Base-by-base conservation (phyloP, 2,797 vertebrate genomes). In the Iguana delicatissima region DNA sequence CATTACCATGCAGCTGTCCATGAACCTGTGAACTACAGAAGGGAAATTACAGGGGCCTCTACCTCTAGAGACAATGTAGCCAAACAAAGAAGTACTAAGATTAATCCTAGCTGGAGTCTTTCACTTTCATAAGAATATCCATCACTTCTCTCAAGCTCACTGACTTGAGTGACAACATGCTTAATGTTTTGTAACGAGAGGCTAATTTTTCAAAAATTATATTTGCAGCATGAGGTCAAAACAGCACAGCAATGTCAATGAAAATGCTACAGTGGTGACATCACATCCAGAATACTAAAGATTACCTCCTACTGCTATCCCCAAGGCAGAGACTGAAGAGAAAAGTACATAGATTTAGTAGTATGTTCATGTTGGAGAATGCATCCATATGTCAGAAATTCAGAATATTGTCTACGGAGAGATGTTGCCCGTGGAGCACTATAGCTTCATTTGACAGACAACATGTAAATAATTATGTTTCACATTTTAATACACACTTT, bases 121-220 rank as follows among this genome's bases (percentile, higher is more conserved):
- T 92, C 85, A 83, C 94, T 91, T 90, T 57, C 52, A 76, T 50
- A 2, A 62, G 9, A 38, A 89, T 74, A 95, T 72, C 90, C 93
- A 88, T 35, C 8, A 72, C 79, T 94, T 95, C 94, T 92, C 93
- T 88, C 94, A 92, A 57, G 86, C 79, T 90, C 46, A 52, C 77
- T 62, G 64, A 88, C n/a, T 7, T 96, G 96, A 96, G 94, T 96
- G 96, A 96, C 95, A 96, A 94, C 92, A 89, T 91, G 92, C 93
- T 95, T 95, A 95, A 96, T 94, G 89, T 93, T 95, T 92, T 94
- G 93, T 94, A 96, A 96, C 93, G 92, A 95, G 93, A 94, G 69
- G 96, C 91, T 96, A 96, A 95, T 96, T 96, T 93, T 94, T 94
- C 81, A 92, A 93, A 93, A 95, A 94, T 93, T 93, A 62, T 94